Conservation (phyloP, 1,140 invertebrate genomes). For the Drosophila tropicalis region DNA sequence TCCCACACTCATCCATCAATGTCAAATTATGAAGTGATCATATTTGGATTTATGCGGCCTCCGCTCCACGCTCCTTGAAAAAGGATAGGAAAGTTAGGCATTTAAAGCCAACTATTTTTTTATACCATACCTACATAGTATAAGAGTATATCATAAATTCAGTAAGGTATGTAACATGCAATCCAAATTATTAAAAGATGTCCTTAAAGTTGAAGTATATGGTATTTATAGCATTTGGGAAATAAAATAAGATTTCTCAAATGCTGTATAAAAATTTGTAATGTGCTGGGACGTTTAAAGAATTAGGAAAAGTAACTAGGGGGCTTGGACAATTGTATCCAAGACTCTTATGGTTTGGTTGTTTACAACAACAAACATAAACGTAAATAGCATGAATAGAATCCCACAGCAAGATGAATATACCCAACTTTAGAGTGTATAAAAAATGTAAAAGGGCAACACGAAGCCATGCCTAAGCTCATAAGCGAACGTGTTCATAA, state of each 20-base stretch:
- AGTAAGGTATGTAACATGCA: constrained; percentile 19
- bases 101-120: constrained; percentile 55
- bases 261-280: no score
- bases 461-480: constrained; percentile 63
- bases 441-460: constrained; percentile 33
- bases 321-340: no score
- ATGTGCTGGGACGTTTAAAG: no score
- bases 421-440: constrained; percentile 26
- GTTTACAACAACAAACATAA: no score
- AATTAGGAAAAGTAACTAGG: no score
- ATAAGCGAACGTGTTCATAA: constrained; percentile 83
- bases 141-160: constrained; percentile 4
- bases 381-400: no score
- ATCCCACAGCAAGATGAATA: not conserved
- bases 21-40: constrained; percentile 83
- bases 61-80: not conserved
- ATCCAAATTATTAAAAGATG: not conserved
- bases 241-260: no score
- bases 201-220: no score
- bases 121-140: constrained; percentile 23
- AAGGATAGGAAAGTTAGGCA: constrained; percentile 13
- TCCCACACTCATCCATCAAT: constrained; percentile 81
- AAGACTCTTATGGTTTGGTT: no score
- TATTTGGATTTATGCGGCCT: constrained; percentile 82
- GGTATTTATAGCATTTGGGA: no score